A percentile compares a stretch with the other conserved stretches of the same genome.
Evolutionary conservation across 2,888 invertebrate species (phyloP).

Genomic region (Cyclophora punctaria): DNA sequence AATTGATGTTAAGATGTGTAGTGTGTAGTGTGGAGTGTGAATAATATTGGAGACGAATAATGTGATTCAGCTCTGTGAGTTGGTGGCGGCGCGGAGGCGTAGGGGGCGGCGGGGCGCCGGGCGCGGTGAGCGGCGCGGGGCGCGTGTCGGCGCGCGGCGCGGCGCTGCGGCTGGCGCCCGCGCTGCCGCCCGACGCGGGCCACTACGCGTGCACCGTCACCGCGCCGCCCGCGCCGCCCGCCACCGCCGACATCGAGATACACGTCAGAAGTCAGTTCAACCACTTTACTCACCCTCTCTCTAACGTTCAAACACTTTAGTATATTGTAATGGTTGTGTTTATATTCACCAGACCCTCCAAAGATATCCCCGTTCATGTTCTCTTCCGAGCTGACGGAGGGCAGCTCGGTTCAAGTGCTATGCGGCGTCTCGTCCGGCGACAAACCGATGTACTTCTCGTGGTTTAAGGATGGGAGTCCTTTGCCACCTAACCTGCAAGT

Average conservation of each 20-base stretch:
- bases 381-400: conserved; percentile 86
- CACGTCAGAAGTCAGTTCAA: conserved; percentile 79
- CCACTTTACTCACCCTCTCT: no score
- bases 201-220: conserved; percentile 85
- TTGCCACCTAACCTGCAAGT: conserved; percentile 78
- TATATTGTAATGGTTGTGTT: no score
- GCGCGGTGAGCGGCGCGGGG: conserved; percentile 49
- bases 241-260: conserved; percentile 80
- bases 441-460: conserved; percentile 80
- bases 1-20: neutral
- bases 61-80: conserved; percentile 55
- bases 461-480: conserved; percentile 78
- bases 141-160: conserved; percentile 57
- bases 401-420: conserved; percentile 86
- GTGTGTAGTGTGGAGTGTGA: neutral
- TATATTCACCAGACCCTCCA: conserved; percentile 77
- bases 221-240: conserved; percentile 81
- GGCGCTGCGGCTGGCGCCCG: conserved; percentile 48
- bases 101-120: conserved; percentile 43
- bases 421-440: conserved; percentile 84
- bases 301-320: no score
- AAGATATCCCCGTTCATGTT: conserved; percentile 90
- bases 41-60: neutral
- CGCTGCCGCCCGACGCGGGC: conserved; percentile 78
- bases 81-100: conserved; percentile 69